These are phyloP conservation scores for Falco novaeseelandiae DNA, from an alignment of 2,797 vertebrate species.

Conservation along the genomic window DNA sequence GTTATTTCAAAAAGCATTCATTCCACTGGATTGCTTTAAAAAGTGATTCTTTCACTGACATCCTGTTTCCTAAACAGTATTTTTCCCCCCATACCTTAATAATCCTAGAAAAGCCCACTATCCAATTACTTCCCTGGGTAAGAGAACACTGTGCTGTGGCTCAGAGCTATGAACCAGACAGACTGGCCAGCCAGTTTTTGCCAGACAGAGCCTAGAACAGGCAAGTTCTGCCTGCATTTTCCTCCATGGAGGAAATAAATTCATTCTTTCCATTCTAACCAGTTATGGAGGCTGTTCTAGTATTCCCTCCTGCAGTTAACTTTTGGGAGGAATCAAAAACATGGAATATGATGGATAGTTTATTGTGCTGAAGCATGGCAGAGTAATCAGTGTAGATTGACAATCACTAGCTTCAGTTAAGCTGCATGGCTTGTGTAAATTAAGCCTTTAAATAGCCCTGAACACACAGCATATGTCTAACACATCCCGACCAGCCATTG, in stretches of 20 bases:
- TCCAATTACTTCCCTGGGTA: accelerated
- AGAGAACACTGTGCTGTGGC: neutral
- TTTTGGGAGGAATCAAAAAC: neutral
- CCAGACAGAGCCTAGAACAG: neutral
- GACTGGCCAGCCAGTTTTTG: neutral
- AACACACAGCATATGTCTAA: constrained; percentile 3
- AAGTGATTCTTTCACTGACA: neutral
- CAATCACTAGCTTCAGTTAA: neutral
- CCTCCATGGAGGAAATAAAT: neutral
- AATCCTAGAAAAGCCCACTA: neutral
- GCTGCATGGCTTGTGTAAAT: neutral
- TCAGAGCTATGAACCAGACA: neutral
- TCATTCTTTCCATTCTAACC: neutral
- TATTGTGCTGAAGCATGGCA: neutral
- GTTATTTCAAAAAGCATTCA: neutral
- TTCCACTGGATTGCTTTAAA: neutral
- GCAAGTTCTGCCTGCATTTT: neutral
- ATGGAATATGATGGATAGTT: neutral
- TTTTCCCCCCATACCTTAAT: neutral
- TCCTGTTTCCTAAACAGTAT: neutral
- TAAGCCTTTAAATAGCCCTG: neutral
- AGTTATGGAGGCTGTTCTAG: neutral
- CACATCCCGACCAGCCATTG: neutral
- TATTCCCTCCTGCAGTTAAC: neutral
- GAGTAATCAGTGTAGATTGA: neutral